These are phyloP conservation scores for Hyppa rectilinea DNA, from an alignment of 2,888 invertebrate species.

Conservation along the genomic window DNA sequence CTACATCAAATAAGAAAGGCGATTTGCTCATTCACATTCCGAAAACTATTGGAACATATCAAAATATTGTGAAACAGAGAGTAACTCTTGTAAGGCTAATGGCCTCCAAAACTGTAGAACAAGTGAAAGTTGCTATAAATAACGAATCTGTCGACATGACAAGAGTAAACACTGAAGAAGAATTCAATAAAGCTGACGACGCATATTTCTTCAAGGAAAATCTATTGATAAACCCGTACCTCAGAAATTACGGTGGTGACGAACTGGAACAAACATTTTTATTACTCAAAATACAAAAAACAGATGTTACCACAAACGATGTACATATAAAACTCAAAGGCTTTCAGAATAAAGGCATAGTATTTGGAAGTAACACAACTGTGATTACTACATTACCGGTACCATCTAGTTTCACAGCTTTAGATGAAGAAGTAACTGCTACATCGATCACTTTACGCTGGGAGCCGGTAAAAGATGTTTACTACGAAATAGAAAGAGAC, in stretches of 20 bases:
- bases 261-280: constrained; percentile 76
- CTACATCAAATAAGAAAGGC: constrained; percentile 72
- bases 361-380: constrained; percentile 71
- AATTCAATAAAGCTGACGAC: constrained; percentile 76
- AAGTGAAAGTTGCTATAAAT: constrained; percentile 78
- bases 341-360: constrained; percentile 70
- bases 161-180: constrained; percentile 73
- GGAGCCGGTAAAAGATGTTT: constrained; percentile 70
- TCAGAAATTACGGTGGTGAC: constrained; percentile 67
- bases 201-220: constrained; percentile 78
- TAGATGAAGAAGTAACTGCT: constrained; percentile 70
- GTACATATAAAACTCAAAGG: constrained; percentile 80
- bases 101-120: constrained; percentile 71
- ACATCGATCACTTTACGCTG: constrained; percentile 77
- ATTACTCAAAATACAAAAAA: constrained; percentile 79
- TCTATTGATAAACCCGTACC: constrained; percentile 79
- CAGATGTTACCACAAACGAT: constrained; percentile 76
- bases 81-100: constrained; percentile 81
- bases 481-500: constrained; percentile 85
- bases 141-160: constrained; percentile 72
- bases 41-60: constrained; percentile 79
- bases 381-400: constrained; percentile 64
- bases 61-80: constrained; percentile 77
- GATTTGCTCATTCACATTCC: constrained; percentile 77
- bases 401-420: constrained; percentile 71